These are phyloP conservation scores for Eucriotettix oculatus DNA, from an alignment of 2,888 invertebrate genomes.

Conservation along the genomic window DNA sequence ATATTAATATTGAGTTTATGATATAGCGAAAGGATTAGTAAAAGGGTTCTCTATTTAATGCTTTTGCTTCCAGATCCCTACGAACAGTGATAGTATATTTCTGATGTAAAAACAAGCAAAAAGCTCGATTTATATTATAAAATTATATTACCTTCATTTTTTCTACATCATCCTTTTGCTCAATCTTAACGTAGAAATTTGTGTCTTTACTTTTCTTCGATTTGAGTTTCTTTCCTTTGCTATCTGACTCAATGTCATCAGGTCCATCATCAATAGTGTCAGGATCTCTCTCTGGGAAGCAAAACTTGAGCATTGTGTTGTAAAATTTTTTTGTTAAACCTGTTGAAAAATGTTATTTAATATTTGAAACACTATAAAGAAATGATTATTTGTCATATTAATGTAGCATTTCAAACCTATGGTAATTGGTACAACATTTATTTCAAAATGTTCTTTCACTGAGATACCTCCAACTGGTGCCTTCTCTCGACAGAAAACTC, in stretches of 20 bases:
- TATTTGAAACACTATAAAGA: not conserved
- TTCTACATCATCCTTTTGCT: slow-evolving; percentile 84
- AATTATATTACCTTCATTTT: slow-evolving; percentile 63
- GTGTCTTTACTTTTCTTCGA: slow-evolving; percentile 47
- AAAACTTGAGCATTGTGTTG: slow-evolving; percentile 92
- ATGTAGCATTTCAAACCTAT: slow-evolving; percentile 39
- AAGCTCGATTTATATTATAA: not conserved
- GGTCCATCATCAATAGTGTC: slow-evolving; percentile 62
- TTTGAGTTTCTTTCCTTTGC: slow-evolving; percentile 15
- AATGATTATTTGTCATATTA: not conserved
- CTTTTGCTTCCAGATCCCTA: no score
- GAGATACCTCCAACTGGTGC: slow-evolving; percentile 98
- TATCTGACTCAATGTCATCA: slow-evolving; percentile 30
- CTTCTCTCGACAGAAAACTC: slow-evolving; percentile 89
- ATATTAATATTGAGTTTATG: no score
- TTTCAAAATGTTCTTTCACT: slow-evolving; percentile 97
- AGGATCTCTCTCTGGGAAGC: slow-evolving; percentile 86
- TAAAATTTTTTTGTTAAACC: slow-evolving; percentile 90
- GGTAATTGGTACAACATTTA: slow-evolving; percentile 87
- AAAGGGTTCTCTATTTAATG: no score
- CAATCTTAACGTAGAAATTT: slow-evolving; percentile 78
- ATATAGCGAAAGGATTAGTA: no score
- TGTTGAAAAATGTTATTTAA: slow-evolving; percentile 17
- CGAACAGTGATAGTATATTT: no score
- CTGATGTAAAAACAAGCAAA: no score